Evolutionary conservation across 2,797 vertebrate species (phyloP).

Genomic region (Okamejei kenojei): DNA sequence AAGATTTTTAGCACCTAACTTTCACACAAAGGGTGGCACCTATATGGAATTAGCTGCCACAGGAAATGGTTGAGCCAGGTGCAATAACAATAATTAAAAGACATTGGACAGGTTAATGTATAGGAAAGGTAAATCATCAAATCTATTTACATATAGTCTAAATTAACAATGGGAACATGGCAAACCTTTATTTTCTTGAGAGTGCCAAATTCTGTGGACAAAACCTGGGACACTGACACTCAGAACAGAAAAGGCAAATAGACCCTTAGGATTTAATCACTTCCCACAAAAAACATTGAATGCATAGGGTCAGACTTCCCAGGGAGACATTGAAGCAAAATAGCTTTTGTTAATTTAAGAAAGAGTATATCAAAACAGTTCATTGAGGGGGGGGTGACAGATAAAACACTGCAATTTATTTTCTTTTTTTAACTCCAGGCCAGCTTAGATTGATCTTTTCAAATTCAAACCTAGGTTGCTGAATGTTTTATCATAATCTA

Average conservation of each 20-base stretch:
- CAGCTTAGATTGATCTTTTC: not conserved
- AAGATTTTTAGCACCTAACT: not conserved
- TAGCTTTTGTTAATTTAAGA: not conserved
- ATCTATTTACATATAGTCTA: no score
- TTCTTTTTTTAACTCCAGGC: not conserved
- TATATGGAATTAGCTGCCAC: not conserved
- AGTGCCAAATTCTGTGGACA: not conserved
- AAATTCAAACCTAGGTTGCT: not conserved
- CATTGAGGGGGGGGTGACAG: not conserved
- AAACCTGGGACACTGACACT: not conserved
- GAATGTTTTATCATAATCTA: not conserved
- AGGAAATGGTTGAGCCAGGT: no score
- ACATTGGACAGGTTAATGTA: no score
- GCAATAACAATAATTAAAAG: no score
- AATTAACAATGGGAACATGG: no score
- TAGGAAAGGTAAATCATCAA: no score
- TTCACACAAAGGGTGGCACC: not conserved
- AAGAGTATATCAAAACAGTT: not conserved
- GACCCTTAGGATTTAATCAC: not conserved
- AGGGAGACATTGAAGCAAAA: not conserved
- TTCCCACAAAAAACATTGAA: not conserved
- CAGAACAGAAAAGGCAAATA: not conserved
- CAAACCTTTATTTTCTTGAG: not conserved
- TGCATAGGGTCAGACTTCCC: not conserved
- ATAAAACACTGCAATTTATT: no score